A percentile compares a stretch with the other conserved stretches of the same genome.
Conservation (phyloP, 2,113 vertebrate species). For the Saccopteryx bilineata region DNA sequence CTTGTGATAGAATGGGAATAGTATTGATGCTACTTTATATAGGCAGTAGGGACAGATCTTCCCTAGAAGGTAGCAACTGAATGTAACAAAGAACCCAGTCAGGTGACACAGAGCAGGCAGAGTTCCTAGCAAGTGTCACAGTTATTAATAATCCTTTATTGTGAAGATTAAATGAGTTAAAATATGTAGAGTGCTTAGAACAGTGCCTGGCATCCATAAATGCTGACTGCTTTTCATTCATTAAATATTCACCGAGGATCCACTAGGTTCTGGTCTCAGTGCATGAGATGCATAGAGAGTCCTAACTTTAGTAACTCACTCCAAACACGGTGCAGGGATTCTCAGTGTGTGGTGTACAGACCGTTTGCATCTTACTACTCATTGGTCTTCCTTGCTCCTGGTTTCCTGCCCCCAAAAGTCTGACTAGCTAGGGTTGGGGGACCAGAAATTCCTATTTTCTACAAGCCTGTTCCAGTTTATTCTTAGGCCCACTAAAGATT, state of each 20-base stretch:
- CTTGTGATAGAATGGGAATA: not conserved
- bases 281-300: not conserved
- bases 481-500: not conserved
- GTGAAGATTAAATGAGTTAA: conserved; percentile 8
- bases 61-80: not conserved
- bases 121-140: not conserved
- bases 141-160: not conserved
- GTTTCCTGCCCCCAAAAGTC: not conserved
- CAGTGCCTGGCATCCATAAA: not conserved
- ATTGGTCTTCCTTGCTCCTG: not conserved
- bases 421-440: not conserved
- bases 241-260: not conserved
- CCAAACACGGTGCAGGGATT: not conserved
- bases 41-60: not conserved
- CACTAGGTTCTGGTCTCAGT: not conserved
- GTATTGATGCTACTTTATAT: not conserved
- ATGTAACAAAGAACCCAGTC: not conserved
- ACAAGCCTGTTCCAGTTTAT: not conserved
- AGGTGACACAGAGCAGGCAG: not conserved
- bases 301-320: not conserved
- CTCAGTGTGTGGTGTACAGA: not conserved
- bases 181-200: not conserved
- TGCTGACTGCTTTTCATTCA: not conserved
- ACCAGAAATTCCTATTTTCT: not conserved
- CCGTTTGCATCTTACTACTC: not conserved